Conservation (phyloP, 2,113 vertebrate species). For the Lucifuga dentata region DNA sequence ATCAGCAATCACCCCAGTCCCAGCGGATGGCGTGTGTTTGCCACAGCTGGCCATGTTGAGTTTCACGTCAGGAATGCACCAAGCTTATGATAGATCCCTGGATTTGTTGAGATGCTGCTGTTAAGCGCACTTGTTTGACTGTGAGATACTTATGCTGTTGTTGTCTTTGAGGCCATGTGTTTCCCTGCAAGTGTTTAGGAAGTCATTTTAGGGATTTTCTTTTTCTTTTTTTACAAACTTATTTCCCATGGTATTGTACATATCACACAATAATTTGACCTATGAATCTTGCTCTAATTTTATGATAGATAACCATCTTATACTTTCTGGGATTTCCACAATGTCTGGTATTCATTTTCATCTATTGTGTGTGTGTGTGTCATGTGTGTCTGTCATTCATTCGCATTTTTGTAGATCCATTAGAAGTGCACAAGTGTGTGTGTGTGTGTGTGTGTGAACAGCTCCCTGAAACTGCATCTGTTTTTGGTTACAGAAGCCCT, state of each 20-base stretch:
- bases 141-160: background rate
- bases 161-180: too few species aligned
- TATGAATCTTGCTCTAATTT: background rate
- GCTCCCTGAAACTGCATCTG: slow-evolving; percentile 56
- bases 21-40: slow-evolving; percentile 6
- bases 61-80: background rate
- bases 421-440: background rate
- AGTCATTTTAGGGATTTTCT: slow-evolving; percentile 4
- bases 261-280: background rate
- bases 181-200: too few species aligned
- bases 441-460: slow-evolving; percentile 35
- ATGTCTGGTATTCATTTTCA: slow-evolving; percentile 37
- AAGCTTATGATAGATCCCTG: background rate
- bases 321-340: slow-evolving; percentile 12
- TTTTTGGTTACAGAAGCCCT: slow-evolving; percentile 61
- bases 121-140: background rate
- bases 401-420: slow-evolving; percentile 6
- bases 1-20: slow-evolving; percentile 20
- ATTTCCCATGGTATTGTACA: background rate
- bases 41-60: background rate
- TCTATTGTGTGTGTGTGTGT: slow-evolving; percentile 23
- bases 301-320: background rate
- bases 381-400: slow-evolving; percentile 5
- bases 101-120: background rate
- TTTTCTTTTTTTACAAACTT: too few species aligned